Evolutionary conservation across 2,113 vertebrate species (phyloP).

Genomic region (Corythornis cristatus): DNA sequence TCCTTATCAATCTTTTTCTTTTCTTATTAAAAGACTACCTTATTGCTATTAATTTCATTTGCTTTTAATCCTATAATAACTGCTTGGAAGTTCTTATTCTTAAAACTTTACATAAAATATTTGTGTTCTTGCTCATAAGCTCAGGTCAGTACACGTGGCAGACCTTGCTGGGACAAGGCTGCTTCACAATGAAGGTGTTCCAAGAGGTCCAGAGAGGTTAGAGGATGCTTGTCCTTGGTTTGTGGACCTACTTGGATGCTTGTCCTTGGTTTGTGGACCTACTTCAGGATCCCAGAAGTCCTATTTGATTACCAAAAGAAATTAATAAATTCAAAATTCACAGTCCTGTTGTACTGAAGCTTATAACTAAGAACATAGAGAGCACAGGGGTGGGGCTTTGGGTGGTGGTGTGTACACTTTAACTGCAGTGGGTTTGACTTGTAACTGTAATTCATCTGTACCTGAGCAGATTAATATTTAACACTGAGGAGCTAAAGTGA

Average conservation of each 20-base stretch:
- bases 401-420: neutral
- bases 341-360: neutral
- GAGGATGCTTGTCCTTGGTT: neutral
- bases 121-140: neutral
- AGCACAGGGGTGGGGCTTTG: neutral
- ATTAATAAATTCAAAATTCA: neutral
- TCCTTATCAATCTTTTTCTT: neutral
- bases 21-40: neutral
- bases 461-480: neutral
- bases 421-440: neutral
- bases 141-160: neutral
- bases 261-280: neutral
- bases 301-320: neutral
- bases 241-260: neutral
- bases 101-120: neutral
- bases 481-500: neutral
- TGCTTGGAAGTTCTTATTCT: slow-evolving; percentile 10
- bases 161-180: neutral
- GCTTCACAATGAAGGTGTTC: neutral
- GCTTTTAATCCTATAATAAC: slow-evolving; percentile 29
- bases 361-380: slow-evolving; percentile 8
- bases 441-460: neutral
- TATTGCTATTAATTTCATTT: slow-evolving; percentile 30
- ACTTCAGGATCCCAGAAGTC: neutral
- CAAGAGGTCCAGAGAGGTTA: neutral